Base-by-base conservation (phyloP, 2,888 invertebrate genomes). In the Trissolcus japonicus region DNA sequence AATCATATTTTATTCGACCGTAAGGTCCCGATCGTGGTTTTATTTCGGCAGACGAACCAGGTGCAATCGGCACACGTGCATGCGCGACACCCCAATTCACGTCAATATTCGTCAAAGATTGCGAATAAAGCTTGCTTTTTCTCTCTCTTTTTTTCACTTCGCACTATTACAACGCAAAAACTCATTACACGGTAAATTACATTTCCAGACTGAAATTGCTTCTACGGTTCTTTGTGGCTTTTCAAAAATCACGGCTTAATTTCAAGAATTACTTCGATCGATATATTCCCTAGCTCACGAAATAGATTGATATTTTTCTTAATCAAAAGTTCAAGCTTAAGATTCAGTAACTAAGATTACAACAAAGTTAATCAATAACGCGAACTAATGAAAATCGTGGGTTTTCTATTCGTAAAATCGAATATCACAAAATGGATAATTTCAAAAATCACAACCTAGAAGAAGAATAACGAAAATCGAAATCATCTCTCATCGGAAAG, bases 1-100 rank as follows among this genome's bases (percentile, higher is more conserved):
- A 86, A 86, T 86, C 85, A 87, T 87, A 87, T 86, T 86, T 86
- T 86, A 86, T 85, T 86, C 83, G 83, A 74, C 79, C 80, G 77
- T 80, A 79, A 84, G 85, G 84, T 84, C 83, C 82, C 82, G 76
- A 63, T 74, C 79, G 69, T 76, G 79, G 79, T 82, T 86, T 83
- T 82, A 82, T 84, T 82, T 81, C 60, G 81, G 61, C 78, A 76
- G 82, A 83, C 81, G 80, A 81, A 51, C 51, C 76, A 71, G 71
- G 71, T 77, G 72, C 41, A 56, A 6, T 43, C 25, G 46, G 54
- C 62, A 59, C 65, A 62, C 57, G 43, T 62, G 63, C 54, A 46
- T 65, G 63, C 66, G 71, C 60, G 59, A 51, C 65, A 21, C 55
- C 55, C 35, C 14, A 60, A 76, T 56, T 25, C 43, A 65, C 59